Base-by-base conservation (phyloP, 2,888 invertebrate genomes). In the Andrena camellia region DNA sequence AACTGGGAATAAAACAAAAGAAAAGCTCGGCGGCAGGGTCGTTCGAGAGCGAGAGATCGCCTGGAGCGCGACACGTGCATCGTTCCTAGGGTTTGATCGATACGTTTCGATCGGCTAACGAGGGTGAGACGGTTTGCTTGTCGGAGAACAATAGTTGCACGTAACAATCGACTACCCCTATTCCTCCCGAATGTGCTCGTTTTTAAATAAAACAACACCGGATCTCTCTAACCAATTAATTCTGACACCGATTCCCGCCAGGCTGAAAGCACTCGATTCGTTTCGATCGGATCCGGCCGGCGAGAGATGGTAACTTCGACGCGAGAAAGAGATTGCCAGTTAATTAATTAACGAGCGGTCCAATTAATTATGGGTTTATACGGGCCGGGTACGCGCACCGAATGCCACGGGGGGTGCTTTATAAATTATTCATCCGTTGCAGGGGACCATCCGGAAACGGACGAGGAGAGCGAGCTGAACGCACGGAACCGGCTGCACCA, bases 391-490 rank as follows among this genome's bases (percentile, higher is more conserved):
- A 33, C 54, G 50, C 29, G 23, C 35, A 29, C 29, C 23, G 50
- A 23, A 29, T 52, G 59, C 23, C 33, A 69, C 20, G 62, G 63
- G 62, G 63, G 48, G 23, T 23, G 73, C 50, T 85, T 57, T 74
- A 84, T 79, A 29, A 80, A 85, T 80, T 60, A 84, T 78, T 84
- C 64, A 79, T 78, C 31, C 74, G 62, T 78, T 79, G 7, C 86
- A 93, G 93, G 92, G 66, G 92, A 93, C 83, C 92, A 92, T 87
- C 91, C 90, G 70, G 93, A 93, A 84, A 92, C 92, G 77, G 92
- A 93, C 86, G 92, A 93, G 75, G 93, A 93, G 84, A 91, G 91
- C 79, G 93, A 93, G 81, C 77, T 92, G 78, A 93, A 93, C 78
- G 90, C 91, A 31, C 86, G 90, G 33, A 93, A 92, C 85, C 92